phyloP scores from a whole-genome alignment of 2,888 invertebrate species.

The Dryococelus australis region DNA sequence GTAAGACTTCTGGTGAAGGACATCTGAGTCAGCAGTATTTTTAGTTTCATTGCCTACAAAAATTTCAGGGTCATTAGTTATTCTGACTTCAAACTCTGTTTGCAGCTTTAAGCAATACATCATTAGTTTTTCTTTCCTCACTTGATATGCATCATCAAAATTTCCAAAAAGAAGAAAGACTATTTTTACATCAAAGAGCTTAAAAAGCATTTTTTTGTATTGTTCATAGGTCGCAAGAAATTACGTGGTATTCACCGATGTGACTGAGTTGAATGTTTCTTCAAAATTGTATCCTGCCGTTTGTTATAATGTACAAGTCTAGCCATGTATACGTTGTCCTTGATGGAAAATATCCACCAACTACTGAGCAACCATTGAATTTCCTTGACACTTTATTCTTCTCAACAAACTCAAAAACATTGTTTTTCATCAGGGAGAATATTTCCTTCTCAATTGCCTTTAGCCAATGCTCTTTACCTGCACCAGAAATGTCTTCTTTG shows the following conservation, averaged over 20 bases:
- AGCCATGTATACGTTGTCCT: neutral
- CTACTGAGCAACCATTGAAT: neutral
- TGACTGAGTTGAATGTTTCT: neutral
- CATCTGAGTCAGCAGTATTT: neutral
- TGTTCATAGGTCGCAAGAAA: neutral
- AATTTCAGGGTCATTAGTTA: neutral
- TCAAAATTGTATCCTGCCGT: neutral
- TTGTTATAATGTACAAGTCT: neutral
- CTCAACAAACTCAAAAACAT: neutral
- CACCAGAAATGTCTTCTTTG: neutral
- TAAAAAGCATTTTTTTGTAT: neutral
- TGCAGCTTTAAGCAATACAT: neutral
- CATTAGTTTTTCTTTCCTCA: neutral
- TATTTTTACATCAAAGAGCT: neutral
- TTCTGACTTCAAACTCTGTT: neutral
- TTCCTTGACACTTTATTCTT: neutral
- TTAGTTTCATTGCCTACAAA: neutral
- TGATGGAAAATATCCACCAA: neutral
- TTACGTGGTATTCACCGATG: neutral
- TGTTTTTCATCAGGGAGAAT: neutral
- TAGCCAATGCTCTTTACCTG: neutral
- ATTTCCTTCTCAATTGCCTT: neutral
- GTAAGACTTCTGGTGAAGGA: conserved; percentile 1
- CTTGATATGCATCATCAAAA: neutral
- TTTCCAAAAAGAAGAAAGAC: neutral